These are phyloP conservation scores for Ciconia boyciana DNA, from an alignment of 2,113 vertebrate genomes.

Conservation along the genomic window DNA sequence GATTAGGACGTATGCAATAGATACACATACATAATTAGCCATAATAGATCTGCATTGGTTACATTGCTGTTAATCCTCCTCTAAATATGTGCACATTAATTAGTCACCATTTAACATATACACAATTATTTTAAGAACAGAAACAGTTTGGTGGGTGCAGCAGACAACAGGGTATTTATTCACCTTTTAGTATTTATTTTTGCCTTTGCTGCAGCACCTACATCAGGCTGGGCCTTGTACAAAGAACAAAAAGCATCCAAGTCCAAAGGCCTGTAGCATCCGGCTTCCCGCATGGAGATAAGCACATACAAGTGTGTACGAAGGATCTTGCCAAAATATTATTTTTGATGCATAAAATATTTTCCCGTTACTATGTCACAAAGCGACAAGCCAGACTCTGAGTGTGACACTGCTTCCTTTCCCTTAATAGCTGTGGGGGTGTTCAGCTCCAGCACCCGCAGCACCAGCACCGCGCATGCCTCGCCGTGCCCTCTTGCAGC, in stretches of 20 bases:
- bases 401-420: not conserved
- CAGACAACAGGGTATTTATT: not conserved
- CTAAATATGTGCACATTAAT: conserved; percentile 63
- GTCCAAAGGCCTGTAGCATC: not conserved
- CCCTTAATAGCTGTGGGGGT: not conserved
- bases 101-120: conserved; percentile 28
- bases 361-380: not conserved
- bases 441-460: not conserved
- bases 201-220: not conserved
- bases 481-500: fast-evolving
- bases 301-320: not conserved
- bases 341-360: conserved; percentile 15
- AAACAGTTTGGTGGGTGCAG: conserved; percentile 24
- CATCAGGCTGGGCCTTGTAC: not conserved
- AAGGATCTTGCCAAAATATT: conserved; percentile 33
- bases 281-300: not conserved
- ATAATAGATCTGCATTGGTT: conserved; percentile 65
- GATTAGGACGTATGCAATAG: conserved; percentile 58
- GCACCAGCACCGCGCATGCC: fast-evolving
- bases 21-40: conserved; percentile 59
- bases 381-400: not conserved
- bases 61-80: conserved; percentile 48
- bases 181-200: not conserved
- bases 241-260: not conserved
- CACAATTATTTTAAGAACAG: conserved; percentile 51